Evolutionary conservation across 2,797 vertebrate genomes (phyloP).

Genomic region (Paguma larvata): DNA sequence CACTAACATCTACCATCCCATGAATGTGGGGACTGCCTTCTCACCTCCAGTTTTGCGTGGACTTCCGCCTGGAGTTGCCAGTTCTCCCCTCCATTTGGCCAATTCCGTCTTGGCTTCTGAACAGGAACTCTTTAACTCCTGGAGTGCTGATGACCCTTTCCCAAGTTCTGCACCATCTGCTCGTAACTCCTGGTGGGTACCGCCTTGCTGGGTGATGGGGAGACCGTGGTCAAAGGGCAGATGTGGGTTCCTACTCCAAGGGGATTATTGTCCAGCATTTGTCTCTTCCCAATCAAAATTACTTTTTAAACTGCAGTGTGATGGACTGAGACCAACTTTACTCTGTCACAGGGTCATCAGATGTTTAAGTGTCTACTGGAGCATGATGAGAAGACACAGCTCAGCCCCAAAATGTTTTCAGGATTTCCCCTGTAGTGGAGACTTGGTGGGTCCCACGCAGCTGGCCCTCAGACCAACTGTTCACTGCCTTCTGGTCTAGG

Average conservation of each 20-base stretch:
- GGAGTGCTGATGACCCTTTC: background rate
- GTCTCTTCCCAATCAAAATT: background rate
- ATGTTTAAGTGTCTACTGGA: background rate
- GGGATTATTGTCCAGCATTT: background rate
- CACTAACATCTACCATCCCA: background rate
- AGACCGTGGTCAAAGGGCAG: rapidly evolving
- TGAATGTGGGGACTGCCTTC: background rate
- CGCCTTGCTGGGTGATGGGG: rapidly evolving
- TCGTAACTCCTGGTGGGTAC: rapidly evolving
- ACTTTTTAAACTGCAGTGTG: background rate
- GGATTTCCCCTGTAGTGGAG: too few species aligned
- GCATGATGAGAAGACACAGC: background rate
- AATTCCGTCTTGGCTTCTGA: background rate
- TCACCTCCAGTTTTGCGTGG: background rate
- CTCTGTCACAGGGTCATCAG: background rate
- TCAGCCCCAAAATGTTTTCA: too few species aligned
- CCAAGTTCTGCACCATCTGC: background rate
- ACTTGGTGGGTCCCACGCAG: too few species aligned
- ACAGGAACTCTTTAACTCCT: background rate
- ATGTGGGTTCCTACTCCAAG: background rate
- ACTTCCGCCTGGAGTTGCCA: background rate
- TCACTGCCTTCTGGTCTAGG: background rate
- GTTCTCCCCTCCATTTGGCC: too few species aligned
- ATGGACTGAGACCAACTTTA: background rate
- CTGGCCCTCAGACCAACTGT: background rate